Conservation (phyloP, 2,888 invertebrate genomes). For the Anagyrus pseudococci region DNA sequence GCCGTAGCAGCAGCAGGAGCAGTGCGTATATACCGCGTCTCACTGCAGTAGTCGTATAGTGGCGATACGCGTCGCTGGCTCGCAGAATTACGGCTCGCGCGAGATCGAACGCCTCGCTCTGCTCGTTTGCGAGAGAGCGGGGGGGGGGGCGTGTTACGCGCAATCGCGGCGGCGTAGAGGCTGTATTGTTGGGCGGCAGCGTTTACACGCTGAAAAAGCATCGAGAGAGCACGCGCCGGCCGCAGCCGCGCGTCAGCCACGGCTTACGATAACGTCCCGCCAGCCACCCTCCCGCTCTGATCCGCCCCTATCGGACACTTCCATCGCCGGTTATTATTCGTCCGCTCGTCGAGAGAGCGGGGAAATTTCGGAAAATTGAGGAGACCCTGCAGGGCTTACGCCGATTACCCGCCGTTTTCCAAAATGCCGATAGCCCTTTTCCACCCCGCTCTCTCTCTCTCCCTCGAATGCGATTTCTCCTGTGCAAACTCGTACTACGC, state of each 20-base stretch:
- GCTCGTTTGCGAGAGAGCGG: neutral
- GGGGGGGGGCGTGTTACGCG: neutral
- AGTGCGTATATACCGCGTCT: neutral
- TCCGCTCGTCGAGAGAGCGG: neutral
- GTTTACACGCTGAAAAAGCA: slow-evolving; percentile 1
- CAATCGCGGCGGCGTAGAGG: neutral
- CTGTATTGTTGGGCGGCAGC: neutral
- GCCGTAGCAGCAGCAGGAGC: slow-evolving; percentile 7
- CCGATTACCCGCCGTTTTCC: neutral
- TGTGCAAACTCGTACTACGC: neutral
- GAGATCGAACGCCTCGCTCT: too few species aligned
- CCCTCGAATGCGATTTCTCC: neutral
- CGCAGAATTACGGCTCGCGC: too few species aligned
- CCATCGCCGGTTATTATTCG: slow-evolving; percentile 15
- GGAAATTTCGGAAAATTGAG: slow-evolving; percentile 11
- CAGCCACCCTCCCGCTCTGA: neutral
- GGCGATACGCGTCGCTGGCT: neutral
- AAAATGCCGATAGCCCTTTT: neutral
- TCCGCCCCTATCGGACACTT: slow-evolving; percentile 7
- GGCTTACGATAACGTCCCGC: neutral
- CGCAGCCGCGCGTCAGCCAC: too few species aligned
- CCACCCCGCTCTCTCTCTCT: neutral
- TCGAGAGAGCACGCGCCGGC: too few species aligned
- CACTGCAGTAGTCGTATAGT: neutral
- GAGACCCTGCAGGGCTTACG: neutral